Evolutionary conservation across 2,888 invertebrate species (phyloP), one percentile per base, ranked within the genome.

Genomic region (Oxytorus armatus): DNA sequence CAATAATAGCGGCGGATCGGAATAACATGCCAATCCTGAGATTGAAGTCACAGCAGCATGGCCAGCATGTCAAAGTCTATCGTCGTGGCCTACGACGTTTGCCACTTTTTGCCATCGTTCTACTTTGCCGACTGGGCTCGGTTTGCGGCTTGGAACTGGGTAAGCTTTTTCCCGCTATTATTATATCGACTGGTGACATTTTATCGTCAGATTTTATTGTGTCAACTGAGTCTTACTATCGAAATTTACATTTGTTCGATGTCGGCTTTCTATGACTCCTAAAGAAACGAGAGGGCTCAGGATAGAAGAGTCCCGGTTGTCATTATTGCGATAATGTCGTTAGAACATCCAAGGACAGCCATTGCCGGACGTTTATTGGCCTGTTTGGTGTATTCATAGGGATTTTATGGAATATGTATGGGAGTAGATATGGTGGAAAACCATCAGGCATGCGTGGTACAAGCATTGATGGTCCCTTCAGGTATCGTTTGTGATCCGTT

Each of bases 1-100:
- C 87, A 84, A 85, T 86, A 85, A 85, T 85, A 85, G 79, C 84
- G 86, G 84, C 85, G 86, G 86, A 87, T 87, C 86, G 86, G 84
- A 86, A 86, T 88, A 90, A 89, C 88, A 91, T 91, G 91, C 88
- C 88, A 85, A 85, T 85, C 84, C 86, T 86, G 85, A 85, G 85
- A 51, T 74, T 65, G 53, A 72, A 61, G 59, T 10, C 55, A 47
- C 74, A 81, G 51, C 73, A 81, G 44, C 51, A 77, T 74, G 77
- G 73, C 83, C 74, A 65, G 44, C 84, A 85, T 83, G 78, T 83
- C 85, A 85, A 75, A 76, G 79, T 78, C 74, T 80, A 85, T 83
- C 85, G 83, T 82, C 86, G 88, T 42, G 69, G 72, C 82, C 86
- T 87, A 82, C 86, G 86, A 77, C 83, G 86, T 84, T 84, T 90